Evolutionary conservation across 1,140 invertebrate species (phyloP), one percentile per base, ranked within the genome.

Genomic region (Apis cerana): DNA sequence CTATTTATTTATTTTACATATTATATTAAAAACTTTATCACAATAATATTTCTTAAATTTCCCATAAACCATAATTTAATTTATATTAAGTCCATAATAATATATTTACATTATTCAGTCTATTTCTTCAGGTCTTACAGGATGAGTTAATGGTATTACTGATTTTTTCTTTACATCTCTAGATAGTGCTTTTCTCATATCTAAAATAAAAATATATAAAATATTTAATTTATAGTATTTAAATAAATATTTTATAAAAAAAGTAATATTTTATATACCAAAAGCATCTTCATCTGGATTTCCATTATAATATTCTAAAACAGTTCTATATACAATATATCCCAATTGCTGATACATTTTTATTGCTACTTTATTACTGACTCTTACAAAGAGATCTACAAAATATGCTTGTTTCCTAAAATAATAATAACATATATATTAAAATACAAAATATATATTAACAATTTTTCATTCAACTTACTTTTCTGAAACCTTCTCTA

Each of bases 201-300:
- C 98, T 99, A 94, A 4, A 90, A 88, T 50, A 70, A 82, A 78
- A 17, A 68, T 11, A 69, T 68, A 59, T 43, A 64, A 61, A 23
- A 75, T 33, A 10, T 50, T 61, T 77, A 83, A 75, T 9, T 78
- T 43, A 76, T 54, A n/a, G 48, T 43, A 43, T 85, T 50, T 69
- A 82, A 82, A 68, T 43, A 43, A 52, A 74, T 52, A 50, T 64
- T 71, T 69, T 82, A 17, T 19, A 75, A 50, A 75, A 27, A 48
- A 50, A 82, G 43, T 72, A 12, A 62, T 48, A 17, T 11, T 72
- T 65, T 27, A 21, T 21, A 75, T 96, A 99, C 98, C 99, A 96
- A 98, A 99, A 84, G 99, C 99, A 96, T 99, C 98, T 96, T 99
- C 99, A 95, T 99, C 99, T 50, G 98, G 97, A 94, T 98, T 97